These are phyloP conservation scores for Eira barbara DNA, from an alignment of 2,113 vertebrate genomes.

Conservation along the genomic window DNA sequence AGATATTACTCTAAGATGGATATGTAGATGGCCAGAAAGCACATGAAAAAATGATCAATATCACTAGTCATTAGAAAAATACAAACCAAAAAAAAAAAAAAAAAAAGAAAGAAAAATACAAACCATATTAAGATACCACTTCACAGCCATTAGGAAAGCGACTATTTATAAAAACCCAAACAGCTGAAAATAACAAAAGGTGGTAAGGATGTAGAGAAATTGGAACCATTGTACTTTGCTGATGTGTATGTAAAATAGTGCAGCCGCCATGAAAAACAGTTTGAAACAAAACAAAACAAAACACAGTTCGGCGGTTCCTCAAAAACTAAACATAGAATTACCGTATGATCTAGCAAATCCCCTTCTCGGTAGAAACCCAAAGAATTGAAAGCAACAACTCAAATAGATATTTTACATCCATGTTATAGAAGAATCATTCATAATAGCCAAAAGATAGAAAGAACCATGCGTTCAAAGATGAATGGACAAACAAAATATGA, in stretches of 20 bases:
- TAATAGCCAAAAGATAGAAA: not conserved
- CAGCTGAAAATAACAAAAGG: not conserved
- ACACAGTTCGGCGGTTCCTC: not conserved
- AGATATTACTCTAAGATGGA: not conserved
- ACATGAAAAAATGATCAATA: not conserved
- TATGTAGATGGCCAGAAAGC: not conserved
- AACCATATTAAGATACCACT: not conserved
- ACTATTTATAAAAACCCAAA: not conserved
- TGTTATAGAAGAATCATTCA: not conserved
- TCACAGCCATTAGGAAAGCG: not conserved
- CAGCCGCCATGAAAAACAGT: not conserved
- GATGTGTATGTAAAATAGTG: constrained; percentile 1
- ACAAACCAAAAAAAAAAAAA: not conserved
- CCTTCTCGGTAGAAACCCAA: not conserved
- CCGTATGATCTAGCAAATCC: not conserved
- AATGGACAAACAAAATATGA: not conserved
- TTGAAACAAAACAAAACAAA: not conserved
- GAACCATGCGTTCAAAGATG: not conserved
- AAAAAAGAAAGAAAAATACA: not conserved
- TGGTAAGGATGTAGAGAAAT: not conserved
- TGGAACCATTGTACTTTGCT: not conserved
- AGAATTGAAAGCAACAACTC: not conserved
- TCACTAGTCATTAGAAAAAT: not conserved
- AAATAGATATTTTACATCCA: not conserved
- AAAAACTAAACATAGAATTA: constrained; percentile 10